Evolutionary conservation across 2,113 vertebrate genomes (phyloP).

Genomic region (Atherinomorus stipes): DNA sequence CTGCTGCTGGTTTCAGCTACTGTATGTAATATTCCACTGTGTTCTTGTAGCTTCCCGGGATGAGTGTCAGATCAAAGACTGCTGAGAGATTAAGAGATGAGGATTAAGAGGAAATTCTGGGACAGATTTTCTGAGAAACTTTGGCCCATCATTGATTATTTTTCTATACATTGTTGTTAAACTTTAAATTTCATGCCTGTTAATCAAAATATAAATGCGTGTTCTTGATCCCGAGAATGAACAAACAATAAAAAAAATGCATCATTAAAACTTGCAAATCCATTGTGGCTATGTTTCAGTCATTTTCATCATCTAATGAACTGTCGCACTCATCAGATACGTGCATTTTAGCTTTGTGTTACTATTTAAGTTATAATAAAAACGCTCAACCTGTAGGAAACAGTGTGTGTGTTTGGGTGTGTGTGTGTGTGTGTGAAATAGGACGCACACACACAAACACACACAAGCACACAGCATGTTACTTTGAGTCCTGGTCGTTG

Average conservation of each 20-base stretch:
- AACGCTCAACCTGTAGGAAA: too few relatives aligned
- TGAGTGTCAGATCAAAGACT: too few relatives aligned
- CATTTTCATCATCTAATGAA: not conserved
- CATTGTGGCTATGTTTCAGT: not conserved
- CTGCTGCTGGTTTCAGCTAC: too few relatives aligned
- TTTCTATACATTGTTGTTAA: not conserved
- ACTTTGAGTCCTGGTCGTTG: constrained; percentile 51
- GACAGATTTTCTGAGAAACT: constrained; percentile 15
- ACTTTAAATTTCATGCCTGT: not conserved
- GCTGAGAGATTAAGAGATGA: constrained; percentile 38
- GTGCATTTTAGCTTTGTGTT: not conserved
- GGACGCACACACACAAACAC: constrained; percentile 10
- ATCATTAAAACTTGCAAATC: not conserved
- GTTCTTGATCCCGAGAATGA: constrained; percentile 6
- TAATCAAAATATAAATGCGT: not conserved
- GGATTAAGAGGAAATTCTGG: constrained; percentile 7
- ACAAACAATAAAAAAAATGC: constrained; percentile 2
- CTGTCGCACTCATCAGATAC: constrained; percentile 20
- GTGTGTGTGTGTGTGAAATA: too few relatives aligned
- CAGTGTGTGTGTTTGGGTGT: too few relatives aligned
- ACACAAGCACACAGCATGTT: constrained; percentile 9
- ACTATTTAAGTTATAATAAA: constrained; percentile 34
- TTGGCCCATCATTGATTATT: not conserved
- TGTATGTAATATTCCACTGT: too few relatives aligned
- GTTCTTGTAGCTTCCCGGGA: constrained; percentile 34